Conservation (phyloP, 2,113 vertebrate genomes). For the Scomber japonicus region DNA sequence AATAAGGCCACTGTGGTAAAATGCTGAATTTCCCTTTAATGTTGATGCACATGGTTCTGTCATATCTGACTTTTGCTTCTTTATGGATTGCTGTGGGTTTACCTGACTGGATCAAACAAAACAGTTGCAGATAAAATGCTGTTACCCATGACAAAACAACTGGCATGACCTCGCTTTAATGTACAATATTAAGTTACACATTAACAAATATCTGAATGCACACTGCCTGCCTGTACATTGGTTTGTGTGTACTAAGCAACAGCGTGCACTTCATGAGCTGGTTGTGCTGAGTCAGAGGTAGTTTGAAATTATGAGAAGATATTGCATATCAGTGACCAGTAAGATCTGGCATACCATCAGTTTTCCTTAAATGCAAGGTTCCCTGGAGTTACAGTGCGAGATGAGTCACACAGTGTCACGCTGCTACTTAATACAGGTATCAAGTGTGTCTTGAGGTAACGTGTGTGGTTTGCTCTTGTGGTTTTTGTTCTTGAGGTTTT, state of each 20-base stretch:
- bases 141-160: constrained; percentile 16
- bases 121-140: constrained; percentile 25
- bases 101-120: constrained; percentile 27
- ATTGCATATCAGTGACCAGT: constrained; percentile 90
- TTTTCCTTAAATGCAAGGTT: constrained; percentile 58
- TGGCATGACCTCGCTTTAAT: constrained; percentile 46
- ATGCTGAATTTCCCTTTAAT: neutral
- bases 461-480: constrained; percentile 79
- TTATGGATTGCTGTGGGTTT: neutral
- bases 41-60: constrained; percentile 4
- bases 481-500: constrained; percentile 67
- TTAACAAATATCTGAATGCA: constrained; percentile 48
- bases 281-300: constrained; percentile 93
- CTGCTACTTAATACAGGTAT: constrained; percentile 82
- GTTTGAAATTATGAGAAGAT: constrained; percentile 90
- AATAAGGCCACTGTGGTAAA: neutral
- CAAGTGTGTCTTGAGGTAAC: constrained; percentile 90
- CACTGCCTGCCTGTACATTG: constrained; percentile 85
- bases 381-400: constrained; percentile 73
- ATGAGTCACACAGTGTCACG: constrained; percentile 86
- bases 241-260: constrained; percentile 82
- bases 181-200: constrained; percentile 44
- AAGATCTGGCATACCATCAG: constrained; percentile 85
- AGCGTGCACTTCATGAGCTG: constrained; percentile 86
- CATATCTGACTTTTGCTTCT: constrained; percentile 21